Evolutionary conservation across 2,888 invertebrate genomes (phyloP), one percentile per base, ranked within the genome.

Genomic region (Hipparchia semele): DNA sequence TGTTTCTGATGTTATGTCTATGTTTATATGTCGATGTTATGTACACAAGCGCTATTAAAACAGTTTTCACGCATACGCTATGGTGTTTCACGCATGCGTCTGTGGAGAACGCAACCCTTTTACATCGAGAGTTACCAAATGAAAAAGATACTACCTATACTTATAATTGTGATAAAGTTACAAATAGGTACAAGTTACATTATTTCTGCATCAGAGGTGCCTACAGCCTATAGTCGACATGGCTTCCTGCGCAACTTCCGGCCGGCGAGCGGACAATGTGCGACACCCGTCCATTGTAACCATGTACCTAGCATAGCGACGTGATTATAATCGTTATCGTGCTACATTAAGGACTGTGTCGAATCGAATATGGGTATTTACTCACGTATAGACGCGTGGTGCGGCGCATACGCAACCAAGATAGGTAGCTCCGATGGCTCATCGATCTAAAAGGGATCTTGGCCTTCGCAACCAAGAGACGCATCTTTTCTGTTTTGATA

Each of bases 231-330:
- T 39, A 4, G 70, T 58, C 49, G 62, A 70, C 73, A 72, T 69
- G 53, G 74, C 46, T 76, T 76, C 76, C 76, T 76, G 76, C 58
- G 66, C 13, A 33, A 67, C 62, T 74, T 76, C 76, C 76, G 72
- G 71, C 65, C 68, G 66, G 59, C 66, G 72, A 72, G 61, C 65
- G 69, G 62, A 72, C 75, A 76, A 75, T 72, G 68, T 58, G 68
- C 69, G 73, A 66, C 68, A 65, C 58, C 71, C 61, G 53, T 59
- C 73, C 60, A 75, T 75, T 75, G 74, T 75, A 33, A 69, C 51
- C 46, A n/a, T 51, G 61, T 68, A 68, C 59, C 49, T 59, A 59
- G 49, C 59, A 68, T 68, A 49, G 12, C 60, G 69, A 61, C 60
- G 69, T 69, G 69, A 69, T 69, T 53, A n/a, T 61, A 39, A 69